Percentiles rank a stretch among this genome's conserved stretches.
These are phyloP conservation scores for Psilopogon haemacephalus DNA, from an alignment of 2,113 vertebrate species.

Conservation along the genomic window DNA sequence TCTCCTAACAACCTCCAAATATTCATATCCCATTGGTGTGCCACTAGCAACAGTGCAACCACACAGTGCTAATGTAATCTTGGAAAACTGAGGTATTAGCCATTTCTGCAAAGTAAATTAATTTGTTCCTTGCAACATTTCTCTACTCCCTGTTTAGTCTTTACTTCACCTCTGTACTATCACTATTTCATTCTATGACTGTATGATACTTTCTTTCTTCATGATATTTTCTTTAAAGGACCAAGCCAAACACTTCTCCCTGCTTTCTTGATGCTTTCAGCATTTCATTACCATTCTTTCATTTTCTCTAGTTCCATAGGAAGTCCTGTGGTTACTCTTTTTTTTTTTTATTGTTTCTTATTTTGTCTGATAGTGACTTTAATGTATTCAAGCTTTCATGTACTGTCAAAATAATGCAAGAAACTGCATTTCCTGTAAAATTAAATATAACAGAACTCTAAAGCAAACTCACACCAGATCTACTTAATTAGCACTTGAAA, in stretches of 20 bases:
- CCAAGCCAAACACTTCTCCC: neutral
- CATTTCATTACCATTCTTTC: neutral
- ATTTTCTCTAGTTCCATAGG: neutral
- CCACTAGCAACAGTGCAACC: neutral
- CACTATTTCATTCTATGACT: neutral
- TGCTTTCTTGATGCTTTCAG: neutral
- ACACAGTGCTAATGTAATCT: neutral
- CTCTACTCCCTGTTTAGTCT: neutral
- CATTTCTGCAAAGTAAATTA: neutral
- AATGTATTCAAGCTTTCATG: neutral
- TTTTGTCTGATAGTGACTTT: conserved; percentile 12
- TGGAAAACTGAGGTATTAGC: neutral
- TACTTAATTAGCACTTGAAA: neutral
- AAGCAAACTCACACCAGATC: neutral
- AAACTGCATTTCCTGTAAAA: neutral
- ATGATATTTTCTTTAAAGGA: neutral
- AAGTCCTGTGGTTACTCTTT: neutral
- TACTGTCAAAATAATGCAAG: neutral
- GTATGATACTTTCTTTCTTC: neutral
- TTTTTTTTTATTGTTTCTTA: neutral
- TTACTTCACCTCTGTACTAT: neutral
- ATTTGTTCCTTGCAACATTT: neutral
- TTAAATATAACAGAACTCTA: conserved; percentile 37
- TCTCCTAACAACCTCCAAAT: neutral
- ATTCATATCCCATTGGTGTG: neutral